Evolutionary conservation across 2,888 invertebrate species (phyloP), one percentile per base, ranked within the genome.

Genomic region (Xanthorhoe spadicearia): DNA sequence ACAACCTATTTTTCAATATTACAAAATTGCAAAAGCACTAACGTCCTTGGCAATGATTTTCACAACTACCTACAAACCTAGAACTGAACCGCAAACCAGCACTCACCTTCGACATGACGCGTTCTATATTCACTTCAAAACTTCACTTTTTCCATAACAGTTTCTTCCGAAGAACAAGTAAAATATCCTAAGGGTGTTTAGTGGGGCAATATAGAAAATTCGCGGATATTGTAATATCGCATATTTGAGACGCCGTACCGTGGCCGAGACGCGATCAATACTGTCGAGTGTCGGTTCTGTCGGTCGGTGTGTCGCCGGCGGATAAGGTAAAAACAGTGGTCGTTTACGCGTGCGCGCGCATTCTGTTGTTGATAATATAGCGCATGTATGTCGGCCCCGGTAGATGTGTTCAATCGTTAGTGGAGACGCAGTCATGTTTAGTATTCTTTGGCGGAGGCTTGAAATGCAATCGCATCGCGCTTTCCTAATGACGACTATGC

Each of bases 91-190:
- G 73, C 74, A 71, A 69, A 57, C 60, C 19, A 57, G 69, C 74
- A 82, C 92, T 87, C 75, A 91, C 92, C 91, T 92, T 92, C 83
- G 90, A 90, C 92, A 92, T 92, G 79, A 88, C 85, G 85, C 80
- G 70, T 71, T 74, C 74, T 72, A 75, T 74, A 69, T 46, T 49
- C 74, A 72, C 68, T 79, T 78, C 82, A 81, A 76, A 76, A 77
- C 74, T 74, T 85, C 82, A 87, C 84, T 84, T 72, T n/a, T 73
- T 83, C 79, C 85, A 88, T 86, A 66, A 58, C 72, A 52, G 56
- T 51, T 35, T 49, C 43, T 15, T 23, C 28, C 38, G 38, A 60
- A 49, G 28, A 60, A 52, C 48, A 32, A 53, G n/a, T 32, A 17
- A 46, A 72, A 58, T 48, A 69, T 69, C 72, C 69, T 67, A 61